Evolutionary conservation across 1,140 invertebrate species (phyloP), one percentile per base, ranked within the genome.

Genomic region (Coptotermes formosanus): DNA sequence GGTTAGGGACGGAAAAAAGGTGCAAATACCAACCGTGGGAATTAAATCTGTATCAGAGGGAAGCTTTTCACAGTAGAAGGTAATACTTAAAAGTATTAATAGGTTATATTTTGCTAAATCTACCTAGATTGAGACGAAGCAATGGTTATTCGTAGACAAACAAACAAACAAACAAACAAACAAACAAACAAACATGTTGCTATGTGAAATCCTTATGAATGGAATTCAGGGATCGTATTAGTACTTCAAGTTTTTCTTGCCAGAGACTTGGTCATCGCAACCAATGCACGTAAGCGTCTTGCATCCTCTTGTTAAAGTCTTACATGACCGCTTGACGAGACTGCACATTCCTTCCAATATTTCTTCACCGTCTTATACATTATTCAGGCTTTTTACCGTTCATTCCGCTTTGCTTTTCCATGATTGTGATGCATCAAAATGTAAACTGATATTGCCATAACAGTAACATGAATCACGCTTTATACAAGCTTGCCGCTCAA

Each of bases 381-480:
- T 75, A 75, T 75, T 75, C 64, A 75, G 11, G 6, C 64, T 75
- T 75, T 30, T 75, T 75, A 30, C 64, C 64, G 25, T 75, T 75
- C 64, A 75, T 75, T 75, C 25, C 25, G 64, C 64, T 75, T 75
- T 75, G 64, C 64, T 75, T 75, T 75, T 75, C 64, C n/a, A 30
- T 7, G 64, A 75, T 75, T 75, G 64, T 30, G 43, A 83, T 83
- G 82, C 82, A 83, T 43, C 82, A 44, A 43, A 83, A 52, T 83
- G 82, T 52, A 52, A 43, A 48, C 82, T 21, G 82, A 44, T 43
- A 83, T 83, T 83, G 81, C n/a, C 19, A 21, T 64, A 64, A 21
- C 19, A 8, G 59, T 30, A 75, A 30, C 64, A 30, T 30, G 64
- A 75, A 75, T 75, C 64, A 75, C n/a, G 9, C 30, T 75, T 75